A percentile compares a stretch with the other conserved stretches of the same genome.
phyloP scores from a whole-genome alignment of 2,888 invertebrate species.

The Andrena flavipes region DNA sequence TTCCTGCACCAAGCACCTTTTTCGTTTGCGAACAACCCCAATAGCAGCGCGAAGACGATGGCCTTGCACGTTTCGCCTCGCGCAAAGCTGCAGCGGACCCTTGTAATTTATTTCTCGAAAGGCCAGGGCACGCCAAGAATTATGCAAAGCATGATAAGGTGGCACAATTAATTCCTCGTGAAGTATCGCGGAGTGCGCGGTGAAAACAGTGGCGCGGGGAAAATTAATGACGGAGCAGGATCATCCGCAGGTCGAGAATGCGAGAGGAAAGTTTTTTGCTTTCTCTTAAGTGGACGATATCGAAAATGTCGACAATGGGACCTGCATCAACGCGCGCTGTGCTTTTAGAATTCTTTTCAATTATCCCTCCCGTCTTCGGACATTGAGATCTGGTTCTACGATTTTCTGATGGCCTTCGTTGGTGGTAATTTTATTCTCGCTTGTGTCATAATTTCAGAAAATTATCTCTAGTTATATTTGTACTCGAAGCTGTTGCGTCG shows the following conservation, averaged over 20 bases:
- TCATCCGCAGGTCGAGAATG: no score
- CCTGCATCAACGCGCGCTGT: no score
- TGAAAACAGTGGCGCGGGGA: background rate
- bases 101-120: background rate
- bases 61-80: constrained; percentile 1
- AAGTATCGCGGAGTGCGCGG: background rate
- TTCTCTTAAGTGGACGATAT: no score
- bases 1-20: constrained; percentile 45
- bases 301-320: no score
- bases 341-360: no score
- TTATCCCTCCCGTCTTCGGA: no score
- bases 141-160: background rate
- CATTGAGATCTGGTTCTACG: no score
- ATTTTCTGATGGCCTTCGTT: no score
- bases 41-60: constrained; percentile 33
- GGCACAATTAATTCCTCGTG: background rate
- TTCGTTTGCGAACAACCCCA: constrained; percentile 33
- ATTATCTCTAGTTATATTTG: background rate
- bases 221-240: background rate
- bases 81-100: constrained; percentile 17
- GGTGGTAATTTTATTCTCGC: background rate
- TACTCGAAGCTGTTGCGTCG: background rate
- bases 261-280: no score
- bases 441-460: background rate
- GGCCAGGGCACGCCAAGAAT: background rate